Base-by-base conservation (phyloP, 1,140 invertebrate species). In the Penaeus vannamei region DNA sequence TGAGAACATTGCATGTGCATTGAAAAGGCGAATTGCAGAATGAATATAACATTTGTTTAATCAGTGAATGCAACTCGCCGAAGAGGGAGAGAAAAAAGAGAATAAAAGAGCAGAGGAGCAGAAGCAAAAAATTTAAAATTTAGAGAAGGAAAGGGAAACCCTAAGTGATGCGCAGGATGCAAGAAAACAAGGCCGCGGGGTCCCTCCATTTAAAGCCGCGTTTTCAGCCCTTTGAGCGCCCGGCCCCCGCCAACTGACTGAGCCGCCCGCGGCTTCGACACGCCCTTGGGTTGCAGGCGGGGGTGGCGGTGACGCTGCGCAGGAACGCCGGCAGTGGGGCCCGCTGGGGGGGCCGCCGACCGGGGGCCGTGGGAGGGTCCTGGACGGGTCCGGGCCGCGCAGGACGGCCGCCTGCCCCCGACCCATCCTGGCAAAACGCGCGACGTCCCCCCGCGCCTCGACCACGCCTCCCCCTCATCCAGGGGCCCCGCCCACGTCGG, bases 381-480 rank as follows among this genome's bases (percentile, higher is more conserved):
- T 94, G 19, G 92, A 93, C 26, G 93, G 93, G 20, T 93, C 93
- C 87, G 94, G 59, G 95, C 95, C 32, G 94, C 94, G 19, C 92
- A 92, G 82, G 95, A 95, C 92, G 94, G 94, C 4, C 92, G 94
- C 29, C 92, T 95, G n/a, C 93, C 93, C 91, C 93, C 59, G 95
- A 96, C 92, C 94, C 91, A 93, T 96, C 42, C 91, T 94, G n/a
- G 93, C 94, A 90, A 94, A 94, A 94, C 91, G 93, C 17, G 91
- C 46, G 94, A 94, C 91, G 92, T 94, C 20, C 92, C 92, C 1
- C 92, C 92, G 23, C 92, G 93, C 22, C 93, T 94, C 84, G 93
- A 94, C 90, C 92, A 94, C 84, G 94, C 94, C 87, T 94, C 93
- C 87, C 92, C 81, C 91, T 94, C 46, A 94, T 94, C 88, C 93